These are phyloP conservation scores for Cistogaster globosa DNA, from an alignment of 2,888 invertebrate species.

Conservation along the genomic window DNA sequence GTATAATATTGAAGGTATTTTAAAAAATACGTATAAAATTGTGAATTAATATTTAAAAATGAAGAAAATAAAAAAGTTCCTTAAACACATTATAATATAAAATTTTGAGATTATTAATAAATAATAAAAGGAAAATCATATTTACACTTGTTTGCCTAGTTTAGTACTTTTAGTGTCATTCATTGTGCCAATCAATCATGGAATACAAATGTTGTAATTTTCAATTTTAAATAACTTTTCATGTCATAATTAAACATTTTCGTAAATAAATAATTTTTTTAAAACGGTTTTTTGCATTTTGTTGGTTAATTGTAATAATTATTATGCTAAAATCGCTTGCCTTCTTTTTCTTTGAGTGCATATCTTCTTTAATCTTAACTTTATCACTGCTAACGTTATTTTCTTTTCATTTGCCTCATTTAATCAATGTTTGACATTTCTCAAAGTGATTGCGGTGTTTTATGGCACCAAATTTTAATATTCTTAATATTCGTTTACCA, in stretches of 20 bases:
- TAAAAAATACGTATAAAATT: conserved; percentile 36
- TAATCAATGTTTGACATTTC: conserved; percentile 74
- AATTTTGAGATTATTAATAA: not conserved
- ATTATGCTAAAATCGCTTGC: conserved; percentile 55
- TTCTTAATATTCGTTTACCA: conserved; percentile 77
- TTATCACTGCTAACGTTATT: conserved; percentile 22
- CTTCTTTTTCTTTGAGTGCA: conserved; percentile 36
- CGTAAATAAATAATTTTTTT: conserved; percentile 17
- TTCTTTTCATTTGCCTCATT: conserved; percentile 33
- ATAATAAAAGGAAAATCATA: not conserved
- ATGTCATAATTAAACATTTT: not conserved
- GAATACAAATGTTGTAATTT: conserved; percentile 17
- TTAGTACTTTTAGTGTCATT: conserved; percentile 20
- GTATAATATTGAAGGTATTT: conserved; percentile 18
- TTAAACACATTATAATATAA: not conserved
- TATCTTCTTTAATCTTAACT: conserved; percentile 31
- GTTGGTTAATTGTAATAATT: conserved; percentile 14
- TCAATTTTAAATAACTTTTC: not conserved
- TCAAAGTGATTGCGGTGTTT: conserved; percentile 73
- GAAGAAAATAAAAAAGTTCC: not conserved
- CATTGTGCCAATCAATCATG: conserved; percentile 15
- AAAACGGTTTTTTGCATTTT: too few relatives aligned
- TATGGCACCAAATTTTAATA: conserved; percentile 79
- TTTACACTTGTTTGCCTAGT: not conserved
- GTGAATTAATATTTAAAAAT: not conserved